These are phyloP conservation scores for Xestia c-nigrum DNA, from an alignment of 2,888 invertebrate genomes.

Conservation along the genomic window DNA sequence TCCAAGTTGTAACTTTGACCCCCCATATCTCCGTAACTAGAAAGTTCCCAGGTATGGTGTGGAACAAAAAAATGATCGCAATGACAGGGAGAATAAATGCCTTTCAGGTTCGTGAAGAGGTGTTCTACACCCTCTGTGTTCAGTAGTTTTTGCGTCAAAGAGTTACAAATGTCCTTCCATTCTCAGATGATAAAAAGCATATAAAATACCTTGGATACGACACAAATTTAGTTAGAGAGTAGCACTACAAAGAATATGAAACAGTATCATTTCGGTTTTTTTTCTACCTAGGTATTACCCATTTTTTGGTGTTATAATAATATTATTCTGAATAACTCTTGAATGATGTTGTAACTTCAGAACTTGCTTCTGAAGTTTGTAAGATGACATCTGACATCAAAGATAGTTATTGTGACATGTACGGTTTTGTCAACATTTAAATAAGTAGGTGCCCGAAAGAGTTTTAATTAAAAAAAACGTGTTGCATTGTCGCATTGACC, in stretches of 20 bases:
- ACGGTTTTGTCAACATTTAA: not conserved
- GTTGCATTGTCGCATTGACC: too few species aligned
- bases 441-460: not conserved
- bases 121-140: not conserved
- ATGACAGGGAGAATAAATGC: too few species aligned
- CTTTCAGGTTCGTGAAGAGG: too few species aligned
- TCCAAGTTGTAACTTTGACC: too few species aligned
- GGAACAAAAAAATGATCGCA: too few species aligned
- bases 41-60: too few species aligned
- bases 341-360: not conserved
- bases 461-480: not conserved
- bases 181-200: not conserved
- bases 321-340: not conserved
- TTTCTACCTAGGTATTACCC: not conserved
- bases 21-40: too few species aligned
- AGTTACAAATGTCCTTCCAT: not conserved
- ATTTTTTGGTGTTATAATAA: not conserved
- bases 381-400: not conserved
- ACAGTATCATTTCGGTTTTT: constrained; percentile 6
- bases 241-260: not conserved
- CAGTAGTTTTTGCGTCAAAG: not conserved
- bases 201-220: not conserved
- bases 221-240: too few species aligned
- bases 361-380: not conserved
- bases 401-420: not conserved